These are phyloP conservation scores for Heteractis magnifica DNA, from an alignment of 92 coral and sea anemone genomes.

Conservation along the genomic window DNA sequence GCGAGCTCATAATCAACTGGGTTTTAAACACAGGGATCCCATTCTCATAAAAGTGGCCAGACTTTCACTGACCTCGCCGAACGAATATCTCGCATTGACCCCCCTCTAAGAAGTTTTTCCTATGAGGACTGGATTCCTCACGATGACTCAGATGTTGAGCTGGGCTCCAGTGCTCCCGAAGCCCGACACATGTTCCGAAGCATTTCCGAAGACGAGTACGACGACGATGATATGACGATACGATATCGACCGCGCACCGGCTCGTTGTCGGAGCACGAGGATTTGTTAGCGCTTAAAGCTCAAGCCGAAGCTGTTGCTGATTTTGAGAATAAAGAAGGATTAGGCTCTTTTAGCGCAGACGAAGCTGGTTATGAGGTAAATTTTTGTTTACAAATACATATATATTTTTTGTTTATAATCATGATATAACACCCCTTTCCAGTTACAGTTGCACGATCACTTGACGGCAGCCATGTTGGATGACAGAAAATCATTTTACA, in stretches of 20 bases:
- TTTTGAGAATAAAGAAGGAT: slow-evolving; percentile 50
- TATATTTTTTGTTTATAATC: not conserved
- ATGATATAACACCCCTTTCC: not conserved
- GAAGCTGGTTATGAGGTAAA: slow-evolving; percentile 98
- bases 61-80: slow-evolving; percentile 92
- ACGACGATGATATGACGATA: slow-evolving; percentile 64
- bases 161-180: slow-evolving; percentile 67
- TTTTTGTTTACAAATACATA: not conserved
- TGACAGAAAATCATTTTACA: too few species aligned
- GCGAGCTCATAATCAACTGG: too few species aligned
- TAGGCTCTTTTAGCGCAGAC: slow-evolving; percentile 69
- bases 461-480: too few species aligned
- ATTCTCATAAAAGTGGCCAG: slow-evolving; percentile 42
- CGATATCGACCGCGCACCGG: slow-evolving; percentile 86
- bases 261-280: slow-evolving; percentile 98
- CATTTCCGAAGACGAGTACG: slow-evolving; percentile 88
- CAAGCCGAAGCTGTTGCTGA: slow-evolving; percentile 64
- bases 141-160: slow-evolving; percentile 46
- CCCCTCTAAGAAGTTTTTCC: slow-evolving; percentile 65
- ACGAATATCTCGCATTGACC: slow-evolving; percentile 92
- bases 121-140: slow-evolving; percentile 68
- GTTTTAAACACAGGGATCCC: not conserved
- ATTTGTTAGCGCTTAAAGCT: slow-evolving; percentile 70
- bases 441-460: too few species aligned
- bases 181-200: slow-evolving; percentile 57